A percentile compares a stretch with the other conserved stretches of the same genome.
Conservation (phyloP, 2,797 vertebrate species). For the Danio choprae region DNA sequence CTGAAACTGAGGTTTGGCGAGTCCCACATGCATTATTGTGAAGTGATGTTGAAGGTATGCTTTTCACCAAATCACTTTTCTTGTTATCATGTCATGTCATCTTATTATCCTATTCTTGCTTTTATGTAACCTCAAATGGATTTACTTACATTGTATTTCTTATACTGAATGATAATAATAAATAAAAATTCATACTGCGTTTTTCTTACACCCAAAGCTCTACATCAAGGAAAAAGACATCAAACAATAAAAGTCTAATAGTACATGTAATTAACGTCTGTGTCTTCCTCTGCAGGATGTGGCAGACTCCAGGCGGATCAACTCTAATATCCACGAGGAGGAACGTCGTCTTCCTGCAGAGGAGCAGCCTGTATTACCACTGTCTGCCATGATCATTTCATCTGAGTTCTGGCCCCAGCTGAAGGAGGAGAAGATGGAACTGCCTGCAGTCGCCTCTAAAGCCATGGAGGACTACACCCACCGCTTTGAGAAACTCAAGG, state of each 20-base stretch:
- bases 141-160: slow-evolving; percentile 6
- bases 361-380: slow-evolving; percentile 84
- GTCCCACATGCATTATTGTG: slow-evolving; percentile 97
- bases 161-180: not conserved
- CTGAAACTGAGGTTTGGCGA: slow-evolving; percentile 96
- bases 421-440: slow-evolving; percentile 97
- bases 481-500: slow-evolving; percentile 97
- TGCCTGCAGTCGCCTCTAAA: slow-evolving; percentile 84
- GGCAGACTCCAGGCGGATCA: slow-evolving; percentile 95
- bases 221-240: too few species aligned
- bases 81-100: not conserved
- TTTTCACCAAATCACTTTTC: not conserved
- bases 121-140: not conserved
- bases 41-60: slow-evolving; percentile 96
- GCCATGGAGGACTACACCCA: slow-evolving; percentile 93
- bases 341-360: slow-evolving; percentile 86
- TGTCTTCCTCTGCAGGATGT: slow-evolving; percentile 83
- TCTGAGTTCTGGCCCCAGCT: slow-evolving; percentile 97
- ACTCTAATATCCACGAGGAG: slow-evolving; percentile 93
- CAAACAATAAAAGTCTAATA: too few species aligned
- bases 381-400: slow-evolving; percentile 91
- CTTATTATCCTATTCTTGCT: too few species aligned
- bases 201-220: too few species aligned
- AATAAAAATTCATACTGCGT: too few species aligned
- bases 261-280: too few species aligned